A percentile compares a stretch with the other conserved stretches of the same genome.
phyloP scores from a whole-genome alignment of 2,797 vertebrate species.

The Acipenser transmontanus region DNA sequence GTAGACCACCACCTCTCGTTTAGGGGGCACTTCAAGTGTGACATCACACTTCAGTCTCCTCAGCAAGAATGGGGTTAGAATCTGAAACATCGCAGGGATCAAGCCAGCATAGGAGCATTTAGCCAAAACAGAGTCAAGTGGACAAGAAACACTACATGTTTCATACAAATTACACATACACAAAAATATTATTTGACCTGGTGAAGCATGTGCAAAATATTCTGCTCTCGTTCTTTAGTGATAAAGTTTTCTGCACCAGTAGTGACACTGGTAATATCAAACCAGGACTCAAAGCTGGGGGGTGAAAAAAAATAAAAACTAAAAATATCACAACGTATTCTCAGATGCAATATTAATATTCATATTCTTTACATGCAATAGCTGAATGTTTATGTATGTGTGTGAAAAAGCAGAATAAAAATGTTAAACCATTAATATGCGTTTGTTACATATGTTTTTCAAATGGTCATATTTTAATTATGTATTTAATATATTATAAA shows the following conservation, averaged over 20 bases:
- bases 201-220: constrained; percentile 91
- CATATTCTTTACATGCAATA: too few relatives aligned
- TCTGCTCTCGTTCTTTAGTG: constrained; percentile 84
- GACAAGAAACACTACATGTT: too few relatives aligned
- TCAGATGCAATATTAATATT: too few relatives aligned
- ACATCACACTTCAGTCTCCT: constrained; percentile 90
- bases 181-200: constrained; percentile 61
- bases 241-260: constrained; percentile 78
- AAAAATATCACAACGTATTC: too few relatives aligned
- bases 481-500: too few relatives aligned
- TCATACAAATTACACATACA: too few relatives aligned
- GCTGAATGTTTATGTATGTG: too few relatives aligned
- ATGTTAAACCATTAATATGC: too few relatives aligned
- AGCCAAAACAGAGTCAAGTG: not conserved
- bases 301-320: constrained; percentile 19
- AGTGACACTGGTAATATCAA: constrained; percentile 80
- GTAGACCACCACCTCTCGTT: constrained; percentile 91
- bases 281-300: constrained; percentile 94
- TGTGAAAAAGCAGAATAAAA: too few relatives aligned
- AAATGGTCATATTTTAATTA: too few relatives aligned
- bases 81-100: constrained; percentile 54
- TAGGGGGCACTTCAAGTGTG: constrained; percentile 89
- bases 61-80: constrained; percentile 89
- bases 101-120: not conserved
- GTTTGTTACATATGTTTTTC: too few relatives aligned